A percentile compares a stretch with the other conserved stretches of the same genome.
These are phyloP conservation scores for Poeciliopsis retropinna DNA, from an alignment of 2,113 vertebrate species.

Conservation along the genomic window DNA sequence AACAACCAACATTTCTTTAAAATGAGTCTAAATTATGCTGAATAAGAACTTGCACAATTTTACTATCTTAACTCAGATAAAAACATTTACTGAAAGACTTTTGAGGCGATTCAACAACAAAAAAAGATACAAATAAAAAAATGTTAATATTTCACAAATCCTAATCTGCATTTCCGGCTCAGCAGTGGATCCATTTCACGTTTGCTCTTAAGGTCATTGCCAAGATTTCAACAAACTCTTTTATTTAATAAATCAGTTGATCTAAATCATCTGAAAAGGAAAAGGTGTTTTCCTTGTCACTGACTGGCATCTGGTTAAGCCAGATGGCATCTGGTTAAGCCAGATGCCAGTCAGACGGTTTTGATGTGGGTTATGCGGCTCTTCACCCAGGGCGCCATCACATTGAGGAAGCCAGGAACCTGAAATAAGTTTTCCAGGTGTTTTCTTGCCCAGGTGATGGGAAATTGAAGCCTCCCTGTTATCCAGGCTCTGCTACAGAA, in stretches of 20 bases:
- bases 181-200: slow-evolving; percentile 29
- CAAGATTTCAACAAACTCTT: slow-evolving; percentile 34
- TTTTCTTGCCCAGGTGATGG: too few species aligned
- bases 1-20: not conserved
- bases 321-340: not conserved
- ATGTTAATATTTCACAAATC: not conserved
- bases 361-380: not conserved
- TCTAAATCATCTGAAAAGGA: not conserved
- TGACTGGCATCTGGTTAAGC: too few species aligned
- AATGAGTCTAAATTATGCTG: not conserved
- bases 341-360: not conserved
- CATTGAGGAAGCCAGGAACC: too few species aligned
- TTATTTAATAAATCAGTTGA: slow-evolving; percentile 1
- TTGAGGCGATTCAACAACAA: not conserved
- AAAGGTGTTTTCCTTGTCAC: too few species aligned
- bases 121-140: too few species aligned
- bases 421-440: too few species aligned
- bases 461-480: too few species aligned
- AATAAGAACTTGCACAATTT: not conserved
- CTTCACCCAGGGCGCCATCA: not conserved
- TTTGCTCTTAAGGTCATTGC: slow-evolving; percentile 61
- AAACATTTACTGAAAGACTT: not conserved
- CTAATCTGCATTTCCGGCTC: not conserved
- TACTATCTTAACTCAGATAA: too few species aligned
- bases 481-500: too few species aligned